These are phyloP conservation scores for Choloepus hoffmanni DNA, from an alignment of 2,113 vertebrate genomes.

Conservation along the genomic window DNA sequence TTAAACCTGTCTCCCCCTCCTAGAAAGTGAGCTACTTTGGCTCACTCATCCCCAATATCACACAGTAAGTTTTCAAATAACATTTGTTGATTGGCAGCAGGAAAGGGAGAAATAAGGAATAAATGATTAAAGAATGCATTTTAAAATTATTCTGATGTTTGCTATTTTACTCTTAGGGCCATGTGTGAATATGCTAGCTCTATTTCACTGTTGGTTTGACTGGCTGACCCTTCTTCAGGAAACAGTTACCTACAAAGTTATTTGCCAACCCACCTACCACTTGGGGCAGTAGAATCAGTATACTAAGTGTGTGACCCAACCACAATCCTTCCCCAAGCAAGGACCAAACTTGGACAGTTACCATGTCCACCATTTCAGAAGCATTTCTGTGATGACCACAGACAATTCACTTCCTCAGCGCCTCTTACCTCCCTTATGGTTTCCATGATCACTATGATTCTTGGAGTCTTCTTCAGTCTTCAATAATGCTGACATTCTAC, in stretches of 20 bases:
- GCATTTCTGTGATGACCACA: background rate
- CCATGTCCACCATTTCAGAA: background rate
- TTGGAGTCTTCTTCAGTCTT: slow-evolving; percentile 81
- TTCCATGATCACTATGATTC: slow-evolving; percentile 77
- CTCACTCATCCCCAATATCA: background rate
- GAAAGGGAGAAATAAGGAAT: slow-evolving; percentile 47
- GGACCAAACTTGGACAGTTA: background rate
- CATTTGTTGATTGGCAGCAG: background rate
- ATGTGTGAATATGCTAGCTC: background rate
- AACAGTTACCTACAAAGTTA: background rate
- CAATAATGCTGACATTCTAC: slow-evolving; percentile 84
- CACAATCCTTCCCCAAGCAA: background rate
- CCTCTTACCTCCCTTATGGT: slow-evolving; percentile 41
- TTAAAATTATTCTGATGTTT: background rate
- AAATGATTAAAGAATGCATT: slow-evolving; percentile 8
- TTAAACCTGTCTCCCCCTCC: background rate
- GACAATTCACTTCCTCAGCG: background rate
- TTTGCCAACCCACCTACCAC: background rate
- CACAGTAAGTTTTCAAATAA: background rate
- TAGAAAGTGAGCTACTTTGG: background rate
- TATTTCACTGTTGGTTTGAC: slow-evolving; percentile 8
- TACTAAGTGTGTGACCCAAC: background rate
- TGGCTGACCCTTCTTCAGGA: background rate
- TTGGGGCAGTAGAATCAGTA: background rate
- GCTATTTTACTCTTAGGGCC: background rate